phyloP scores from a whole-genome alignment of 1,140 invertebrate species.

The Camponotus pennsylvanicus region DNA sequence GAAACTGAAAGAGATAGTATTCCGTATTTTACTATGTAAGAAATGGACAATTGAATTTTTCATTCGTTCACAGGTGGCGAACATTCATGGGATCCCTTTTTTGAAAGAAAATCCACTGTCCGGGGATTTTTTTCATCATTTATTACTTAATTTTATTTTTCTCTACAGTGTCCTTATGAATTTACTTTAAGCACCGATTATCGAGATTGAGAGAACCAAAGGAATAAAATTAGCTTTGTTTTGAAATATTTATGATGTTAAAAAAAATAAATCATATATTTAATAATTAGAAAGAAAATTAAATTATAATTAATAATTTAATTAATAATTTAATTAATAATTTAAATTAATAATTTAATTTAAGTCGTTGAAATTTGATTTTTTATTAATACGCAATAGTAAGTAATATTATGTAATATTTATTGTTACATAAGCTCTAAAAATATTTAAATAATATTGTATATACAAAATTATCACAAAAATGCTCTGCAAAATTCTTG shows the following conservation, averaged over 20 bases:
- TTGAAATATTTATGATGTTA: not conserved
- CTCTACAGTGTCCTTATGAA: constrained; percentile 12
- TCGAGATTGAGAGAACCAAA: constrained; percentile 26
- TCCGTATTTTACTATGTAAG: constrained; percentile 74
- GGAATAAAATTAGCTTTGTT: not conserved
- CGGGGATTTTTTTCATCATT: not conserved
- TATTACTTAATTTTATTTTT: constrained; percentile 42
- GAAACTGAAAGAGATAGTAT: constrained; percentile 62
- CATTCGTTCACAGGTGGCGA: constrained; percentile 61
- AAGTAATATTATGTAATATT: not conserved
- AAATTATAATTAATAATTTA: too few species aligned
- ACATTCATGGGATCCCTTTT: constrained; percentile 37
- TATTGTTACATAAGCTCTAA: not conserved
- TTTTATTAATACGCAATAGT: not conserved
- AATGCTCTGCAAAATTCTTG: constrained; percentile 12
- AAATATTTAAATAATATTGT: not conserved
- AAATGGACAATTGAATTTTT: constrained; percentile 78
- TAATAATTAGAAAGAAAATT: not conserved
- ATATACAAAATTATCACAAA: not conserved
- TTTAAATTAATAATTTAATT: not conserved
- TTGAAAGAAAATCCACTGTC: constrained; percentile 9
- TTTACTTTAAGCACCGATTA: constrained; percentile 43
- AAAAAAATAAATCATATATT: not conserved
- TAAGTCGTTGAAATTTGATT: not conserved
- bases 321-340: too few species aligned